Base-by-base conservation (phyloP, 2,113 vertebrate genomes). In the Actenoides hombroni region DNA sequence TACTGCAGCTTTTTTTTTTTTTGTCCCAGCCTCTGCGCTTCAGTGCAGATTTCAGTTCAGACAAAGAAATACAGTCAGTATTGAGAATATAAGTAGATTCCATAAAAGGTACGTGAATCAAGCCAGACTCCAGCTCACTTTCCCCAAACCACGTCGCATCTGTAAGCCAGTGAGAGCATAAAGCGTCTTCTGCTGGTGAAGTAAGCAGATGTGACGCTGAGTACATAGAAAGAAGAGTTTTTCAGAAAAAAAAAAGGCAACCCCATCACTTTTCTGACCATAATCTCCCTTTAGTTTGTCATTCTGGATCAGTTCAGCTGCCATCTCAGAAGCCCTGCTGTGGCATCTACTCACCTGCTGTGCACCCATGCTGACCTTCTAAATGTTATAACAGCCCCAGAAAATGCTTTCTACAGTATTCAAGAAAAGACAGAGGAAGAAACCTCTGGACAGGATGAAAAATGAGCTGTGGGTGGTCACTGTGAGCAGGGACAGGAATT, bases 81-180 rank as follows among this genome's bases (percentile, higher is more conserved):
- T 28, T 29, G 35, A 78, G 65, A 61, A 51, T 6, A 5, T 18
- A 40, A 39, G 42, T 73, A 29, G 42, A 29, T 73, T 40, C 77
- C n/a, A 16, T 57, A 73, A 61, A 63, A 83, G 49, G 35, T 14
- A 13, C 15, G 16, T 10, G 44, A 60, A 19, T 39, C 0, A 14
- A 63, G 39, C 28, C 9, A 86, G 21, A 4, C 37, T 75, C 16
- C 21, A 16, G 24, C 51, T 65, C 14, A 1, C 24, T 56, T n/a
- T 13, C 64, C 64, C 44, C 0, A 1, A 76, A 39, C 65, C 12
- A 26, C 2, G 0, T 79, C 1, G 0, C 51, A 5, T 40, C 61
- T 46, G 1, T 28, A 51, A 40, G 29, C 16, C 20, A 11, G 23
- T 6, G 19, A 54, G 86, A 60, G 78, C 56, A 29, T 69, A 44